Evolutionary conservation across 1,140 invertebrate species (phyloP).

Genomic region (Mizuhopecten yessoensis): DNA sequence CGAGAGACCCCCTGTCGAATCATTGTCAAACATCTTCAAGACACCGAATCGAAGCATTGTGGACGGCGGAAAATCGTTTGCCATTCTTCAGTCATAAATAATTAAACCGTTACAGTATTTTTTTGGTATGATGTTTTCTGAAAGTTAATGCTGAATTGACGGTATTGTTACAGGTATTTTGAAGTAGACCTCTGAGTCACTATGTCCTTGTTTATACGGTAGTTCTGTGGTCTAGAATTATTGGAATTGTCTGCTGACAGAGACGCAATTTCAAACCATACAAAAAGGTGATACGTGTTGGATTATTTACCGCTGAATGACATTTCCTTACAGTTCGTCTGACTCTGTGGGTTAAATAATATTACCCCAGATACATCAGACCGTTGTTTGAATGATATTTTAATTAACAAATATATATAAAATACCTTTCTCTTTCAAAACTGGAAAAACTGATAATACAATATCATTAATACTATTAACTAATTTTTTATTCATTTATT

Average conservation of each 20-base stretch:
- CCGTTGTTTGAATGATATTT: neutral
- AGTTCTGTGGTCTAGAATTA: neutral
- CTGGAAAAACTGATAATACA: neutral
- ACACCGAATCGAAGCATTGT: neutral
- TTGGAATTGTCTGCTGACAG: neutral
- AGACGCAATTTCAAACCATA: neutral
- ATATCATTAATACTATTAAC: neutral
- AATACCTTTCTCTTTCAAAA: neutral
- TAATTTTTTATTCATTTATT: no score
- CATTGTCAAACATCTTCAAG: neutral
- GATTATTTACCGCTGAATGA: no score
- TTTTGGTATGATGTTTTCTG: neutral
- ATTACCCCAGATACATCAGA: neutral
- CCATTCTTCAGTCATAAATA: neutral
- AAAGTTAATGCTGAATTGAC: slow-evolving; percentile 4
- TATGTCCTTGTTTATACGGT: neutral
- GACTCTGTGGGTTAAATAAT: neutral
- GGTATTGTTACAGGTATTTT: neutral
- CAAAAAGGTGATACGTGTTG: no score
- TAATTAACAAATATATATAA: neutral
- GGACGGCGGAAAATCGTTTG: neutral
- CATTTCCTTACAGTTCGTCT: no score
- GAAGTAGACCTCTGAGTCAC: neutral
- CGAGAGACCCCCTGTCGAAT: neutral
- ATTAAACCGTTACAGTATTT: neutral